Conservation (phyloP, 1,140 invertebrate genomes). For the Caenorhabditis remanei region DNA sequence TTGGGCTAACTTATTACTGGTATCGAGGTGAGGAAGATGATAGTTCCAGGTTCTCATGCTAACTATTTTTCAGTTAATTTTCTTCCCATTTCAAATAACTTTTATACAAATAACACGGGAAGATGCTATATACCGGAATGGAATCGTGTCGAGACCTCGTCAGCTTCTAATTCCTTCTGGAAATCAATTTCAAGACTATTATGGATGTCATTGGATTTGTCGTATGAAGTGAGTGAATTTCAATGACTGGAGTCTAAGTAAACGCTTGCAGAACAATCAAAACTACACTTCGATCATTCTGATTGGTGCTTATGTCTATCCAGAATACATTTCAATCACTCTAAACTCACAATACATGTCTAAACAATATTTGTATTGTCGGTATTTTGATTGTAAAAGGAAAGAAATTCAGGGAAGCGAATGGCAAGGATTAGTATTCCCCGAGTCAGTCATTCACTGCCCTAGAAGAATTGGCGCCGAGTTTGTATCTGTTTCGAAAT, state of each 20-base stretch:
- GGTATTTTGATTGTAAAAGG: background rate
- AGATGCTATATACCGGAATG: no score
- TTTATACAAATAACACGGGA: no score
- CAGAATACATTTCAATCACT: background rate
- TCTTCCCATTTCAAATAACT: no score
- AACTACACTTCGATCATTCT: background rate
- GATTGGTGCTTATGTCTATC: background rate
- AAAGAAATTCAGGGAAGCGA: background rate
- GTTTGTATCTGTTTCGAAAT: background rate
- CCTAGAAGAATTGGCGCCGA: constrained; percentile 19
- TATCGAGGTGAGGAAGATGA: no score
- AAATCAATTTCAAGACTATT: no score
- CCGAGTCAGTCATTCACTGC: background rate
- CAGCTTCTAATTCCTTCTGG: no score
- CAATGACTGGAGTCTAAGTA: background rate
- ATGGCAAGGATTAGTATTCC: background rate
- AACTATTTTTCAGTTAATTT: no score
- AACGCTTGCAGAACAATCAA: background rate
- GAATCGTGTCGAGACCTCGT: no score
- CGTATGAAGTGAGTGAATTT: no score
- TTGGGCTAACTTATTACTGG: no score
- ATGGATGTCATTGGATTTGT: no score
- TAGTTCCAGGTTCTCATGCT: no score
- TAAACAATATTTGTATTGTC: background rate
- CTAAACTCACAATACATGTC: constrained; percentile 14